Base-by-base conservation (phyloP, 2,888 invertebrate species). In the Pimpla rufipes region DNA sequence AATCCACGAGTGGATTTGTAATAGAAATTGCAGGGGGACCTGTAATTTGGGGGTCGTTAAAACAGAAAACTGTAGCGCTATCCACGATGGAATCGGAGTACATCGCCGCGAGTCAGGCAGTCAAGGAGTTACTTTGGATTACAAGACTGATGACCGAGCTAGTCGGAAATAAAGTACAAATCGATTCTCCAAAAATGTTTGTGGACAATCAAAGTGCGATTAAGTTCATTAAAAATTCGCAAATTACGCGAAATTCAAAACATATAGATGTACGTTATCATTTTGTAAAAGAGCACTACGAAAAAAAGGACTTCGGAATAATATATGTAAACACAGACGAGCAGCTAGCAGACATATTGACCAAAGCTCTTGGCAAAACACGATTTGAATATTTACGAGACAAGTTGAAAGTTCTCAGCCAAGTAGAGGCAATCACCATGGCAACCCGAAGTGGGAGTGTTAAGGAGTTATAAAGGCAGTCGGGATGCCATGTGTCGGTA, bases 1-100 rank as follows among this genome's bases (percentile, higher is more conserved):
- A 81, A 70, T 87, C 86, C 1, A 87, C 87, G 0, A 83, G 74
- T 4, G 86, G 87, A 8, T 79, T 47, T 11, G 21, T 86, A 0
- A 50, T 85, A 8, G 75, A 84, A 45, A 16, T 85, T 5, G 83
- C 47, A 7, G 68, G 82, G 7, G 66, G 62, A 0, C 79, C 83
- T 2, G 62, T 87, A 10, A 11, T 66, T 2, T 87, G 87, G 86
- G 76, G 76, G 0, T 81, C 85, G 5, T 55, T 59, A 47, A 85
- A 85, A 71, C 84, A 85, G 70, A 77, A 45, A 55, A 64, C 81
- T n/a, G n/a, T n/a, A n/a, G n/a, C n/a, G n/a, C n/a, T n/a, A n/a
- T n/a, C n/a, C n/a, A n/a, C n/a, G n/a, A 82, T 79, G 23, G 84
- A 85, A 59, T 78, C 85, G 0, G 85, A 86, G 50, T 84, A 78